Conservation (phyloP, 2,888 invertebrate species). For the Ormia ochracea region DNA sequence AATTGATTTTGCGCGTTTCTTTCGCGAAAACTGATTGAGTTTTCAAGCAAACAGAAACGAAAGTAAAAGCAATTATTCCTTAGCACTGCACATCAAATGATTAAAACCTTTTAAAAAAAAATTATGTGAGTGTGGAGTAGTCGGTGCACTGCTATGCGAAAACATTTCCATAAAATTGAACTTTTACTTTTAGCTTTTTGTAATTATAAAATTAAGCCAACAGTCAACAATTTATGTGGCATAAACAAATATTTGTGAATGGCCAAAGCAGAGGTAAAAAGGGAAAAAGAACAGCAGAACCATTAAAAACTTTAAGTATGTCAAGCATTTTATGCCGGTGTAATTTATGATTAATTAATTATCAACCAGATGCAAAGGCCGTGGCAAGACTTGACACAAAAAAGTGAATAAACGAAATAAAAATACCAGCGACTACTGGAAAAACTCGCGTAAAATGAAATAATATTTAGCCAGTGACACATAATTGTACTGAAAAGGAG, state of each 20-base stretch:
- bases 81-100: too few species aligned
- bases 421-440: constrained; percentile 23
- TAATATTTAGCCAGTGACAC: constrained; percentile 48
- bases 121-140: too few species aligned
- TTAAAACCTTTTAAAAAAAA: too few species aligned
- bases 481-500: constrained; percentile 7
- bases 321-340: constrained; percentile 74
- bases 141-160: background rate
- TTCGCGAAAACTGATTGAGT: too few species aligned
- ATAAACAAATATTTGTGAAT: constrained; percentile 7
- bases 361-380: constrained; percentile 53
- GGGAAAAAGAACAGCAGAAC: constrained; percentile 36
- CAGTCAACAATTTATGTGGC: background rate
- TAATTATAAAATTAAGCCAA: background rate
- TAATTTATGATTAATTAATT: constrained; percentile 71
- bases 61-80: too few species aligned
- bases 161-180: background rate
- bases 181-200: background rate
- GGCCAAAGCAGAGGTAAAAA: constrained; percentile 4
- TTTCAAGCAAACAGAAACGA: too few species aligned
- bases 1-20: too few species aligned
- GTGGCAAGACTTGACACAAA: constrained; percentile 1
- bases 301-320: constrained; percentile 67
- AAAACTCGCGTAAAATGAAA: constrained; percentile 26
- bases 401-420: background rate